Percentiles rank a stretch among this genome's conserved stretches.
Conservation (phyloP, 2,797 vertebrate genomes). For the Leptodactylus fallax region DNA sequence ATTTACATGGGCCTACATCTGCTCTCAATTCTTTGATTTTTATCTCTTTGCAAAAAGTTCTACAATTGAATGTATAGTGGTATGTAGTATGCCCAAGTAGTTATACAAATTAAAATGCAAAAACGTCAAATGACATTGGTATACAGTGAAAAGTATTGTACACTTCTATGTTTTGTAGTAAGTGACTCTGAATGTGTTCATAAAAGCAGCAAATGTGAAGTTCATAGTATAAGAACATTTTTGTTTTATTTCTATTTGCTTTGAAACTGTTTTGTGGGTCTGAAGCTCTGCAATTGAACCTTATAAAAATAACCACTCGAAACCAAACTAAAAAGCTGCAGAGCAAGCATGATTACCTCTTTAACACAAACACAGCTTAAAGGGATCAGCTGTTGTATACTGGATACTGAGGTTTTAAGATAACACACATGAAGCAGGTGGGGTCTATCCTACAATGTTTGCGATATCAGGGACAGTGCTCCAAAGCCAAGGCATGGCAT, state of each 20-base stretch:
- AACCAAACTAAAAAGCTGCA: conserved; percentile 44
- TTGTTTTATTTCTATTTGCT: conserved; percentile 62
- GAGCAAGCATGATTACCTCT: conserved; percentile 27
- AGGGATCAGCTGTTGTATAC: conserved; percentile 60
- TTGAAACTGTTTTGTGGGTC: neutral
- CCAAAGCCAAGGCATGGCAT: conserved; percentile 34
- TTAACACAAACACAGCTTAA: conserved; percentile 57
- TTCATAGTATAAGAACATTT: conserved; percentile 68
- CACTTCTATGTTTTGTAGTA: neutral
- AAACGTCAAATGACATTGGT: neutral
- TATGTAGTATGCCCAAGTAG: neutral
- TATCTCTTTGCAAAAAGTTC: neutral
- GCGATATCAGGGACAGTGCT: conserved; percentile 33
- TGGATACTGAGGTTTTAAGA: conserved; percentile 55
- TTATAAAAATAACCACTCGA: conserved; percentile 32
- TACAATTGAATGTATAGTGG: too few species aligned
- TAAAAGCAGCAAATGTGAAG: neutral
- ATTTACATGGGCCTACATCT: neutral
- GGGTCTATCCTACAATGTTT: conserved; percentile 52
- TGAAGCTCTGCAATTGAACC: conserved; percentile 13
- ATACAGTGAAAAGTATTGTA: neutral
- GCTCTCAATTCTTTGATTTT: neutral
- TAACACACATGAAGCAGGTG: conserved; percentile 55
- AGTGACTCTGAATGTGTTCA: neutral
- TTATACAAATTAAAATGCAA: neutral